Evolutionary conservation across 2,888 invertebrate genomes (phyloP).

Genomic region (Artemia sinica): DNA sequence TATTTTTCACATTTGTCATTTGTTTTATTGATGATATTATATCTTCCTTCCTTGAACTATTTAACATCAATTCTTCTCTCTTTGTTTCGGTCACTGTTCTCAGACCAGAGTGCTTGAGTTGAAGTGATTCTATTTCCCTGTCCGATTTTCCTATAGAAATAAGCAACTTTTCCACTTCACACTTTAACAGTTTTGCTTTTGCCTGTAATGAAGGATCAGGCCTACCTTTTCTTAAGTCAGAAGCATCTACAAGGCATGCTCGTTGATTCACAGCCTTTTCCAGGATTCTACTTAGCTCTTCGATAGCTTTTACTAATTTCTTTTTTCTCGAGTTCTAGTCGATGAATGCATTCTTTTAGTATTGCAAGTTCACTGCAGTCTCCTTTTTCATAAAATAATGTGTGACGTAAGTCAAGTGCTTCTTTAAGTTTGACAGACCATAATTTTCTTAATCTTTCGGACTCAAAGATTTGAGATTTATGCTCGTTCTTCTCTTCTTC

Average conservation of each 20-base stretch:
- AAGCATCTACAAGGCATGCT: not conserved
- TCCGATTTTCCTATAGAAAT: not conserved
- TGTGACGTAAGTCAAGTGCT: not conserved
- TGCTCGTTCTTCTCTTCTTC: not conserved
- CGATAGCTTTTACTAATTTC: not conserved
- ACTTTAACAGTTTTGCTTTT: not conserved
- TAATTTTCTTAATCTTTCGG: not conserved
- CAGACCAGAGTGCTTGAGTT: not conserved
- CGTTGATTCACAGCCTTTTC: not conserved
- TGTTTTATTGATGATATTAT: not conserved
- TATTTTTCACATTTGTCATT: not conserved
- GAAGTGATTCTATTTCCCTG: not conserved
- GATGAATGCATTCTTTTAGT: slow-evolving; percentile 1
- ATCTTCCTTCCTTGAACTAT: not conserved
- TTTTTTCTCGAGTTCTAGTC: not conserved
- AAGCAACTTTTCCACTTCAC: not conserved
- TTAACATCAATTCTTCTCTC: not conserved
- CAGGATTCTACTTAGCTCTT: slow-evolving; percentile 6
- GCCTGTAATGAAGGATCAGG: not conserved
- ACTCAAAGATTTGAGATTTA: not conserved
- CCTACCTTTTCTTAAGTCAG: not conserved
- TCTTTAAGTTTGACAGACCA: not conserved
- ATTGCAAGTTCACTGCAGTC: not conserved
- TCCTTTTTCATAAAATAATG: not conserved
- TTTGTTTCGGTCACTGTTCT: not conserved